Percentiles rank a stretch among this genome's conserved stretches.
Conservation (phyloP, 2,797 vertebrate species). For the Oceanodroma leucorhoa region DNA sequence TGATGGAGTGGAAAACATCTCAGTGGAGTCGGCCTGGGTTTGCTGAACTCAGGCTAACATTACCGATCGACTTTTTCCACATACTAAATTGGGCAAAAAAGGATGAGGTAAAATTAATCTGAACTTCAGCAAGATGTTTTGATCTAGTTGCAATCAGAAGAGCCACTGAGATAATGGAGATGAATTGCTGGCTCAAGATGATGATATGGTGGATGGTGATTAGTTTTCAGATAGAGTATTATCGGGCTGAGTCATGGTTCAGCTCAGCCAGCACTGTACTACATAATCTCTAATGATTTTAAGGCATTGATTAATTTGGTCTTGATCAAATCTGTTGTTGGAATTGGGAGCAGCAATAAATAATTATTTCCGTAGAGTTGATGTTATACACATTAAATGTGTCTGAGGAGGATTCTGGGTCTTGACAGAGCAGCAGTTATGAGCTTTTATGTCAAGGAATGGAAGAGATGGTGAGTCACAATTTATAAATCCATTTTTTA, state of each 20-base stretch:
- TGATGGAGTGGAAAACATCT: conserved; percentile 48
- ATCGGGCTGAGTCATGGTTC: conserved; percentile 27
- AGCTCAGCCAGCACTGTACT: background rate
- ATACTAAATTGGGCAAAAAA: conserved; percentile 14
- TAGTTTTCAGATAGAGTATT: conserved; percentile 40
- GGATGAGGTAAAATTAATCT: conserved; percentile 51
- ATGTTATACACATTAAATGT: background rate
- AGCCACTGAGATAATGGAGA: conserved; percentile 57
- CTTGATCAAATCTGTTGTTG: conserved; percentile 34
- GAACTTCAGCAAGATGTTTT: conserved; percentile 58
- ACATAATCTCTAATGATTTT: conserved; percentile 34
- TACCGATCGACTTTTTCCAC: background rate
- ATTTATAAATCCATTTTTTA: background rate
- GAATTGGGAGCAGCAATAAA: conserved; percentile 26
- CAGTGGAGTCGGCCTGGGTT: background rate
- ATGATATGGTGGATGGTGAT: conserved; percentile 24
- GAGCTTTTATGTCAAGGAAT: conserved; percentile 2
- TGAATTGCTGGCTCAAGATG: conserved; percentile 38
- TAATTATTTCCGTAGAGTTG: background rate
- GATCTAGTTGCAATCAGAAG: conserved; percentile 42
- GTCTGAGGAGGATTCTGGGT: background rate
- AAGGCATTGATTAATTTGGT: conserved; percentile 49
- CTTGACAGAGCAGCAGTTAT: background rate
- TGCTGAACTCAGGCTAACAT: conserved; percentile 15
- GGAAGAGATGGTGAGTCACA: background rate